Base-by-base conservation (phyloP, 2,113 vertebrate genomes). In the Carassius gibelio region DNA sequence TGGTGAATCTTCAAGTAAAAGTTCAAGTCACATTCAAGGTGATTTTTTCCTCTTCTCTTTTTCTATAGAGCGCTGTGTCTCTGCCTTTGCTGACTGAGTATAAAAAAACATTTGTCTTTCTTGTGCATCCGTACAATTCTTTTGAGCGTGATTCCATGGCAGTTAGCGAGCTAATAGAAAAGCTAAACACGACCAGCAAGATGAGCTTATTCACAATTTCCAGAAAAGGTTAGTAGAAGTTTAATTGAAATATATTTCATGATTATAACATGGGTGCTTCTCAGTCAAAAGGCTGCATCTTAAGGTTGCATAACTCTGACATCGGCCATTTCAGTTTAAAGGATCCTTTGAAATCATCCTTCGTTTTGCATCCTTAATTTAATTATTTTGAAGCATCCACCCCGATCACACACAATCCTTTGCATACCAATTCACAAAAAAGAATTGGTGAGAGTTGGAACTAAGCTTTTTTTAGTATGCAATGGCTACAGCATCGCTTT, bases 171-270 rank as follows among this genome's bases (percentile, higher is more conserved):
- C 76, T 90, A 0, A 62, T 81, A 50, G n/a, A 84, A 13, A 23
- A 85, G 57, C 68, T 90, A 76, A 79, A 87, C 19, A 26, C 72
- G 8, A 50, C 72, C 30, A 84, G 48, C 68, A 30, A 85, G 72
- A 57, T 23, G 86, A 42, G 23, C 38, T 66, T 85, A 59, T 55
- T 87, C 14, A 84, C 72, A 23, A 88, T 90, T 84, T 83, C 76
- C 13, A 62, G 85, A 71, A 76, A 77, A 85, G 89, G 89, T 90
- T 30, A 61, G 55, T 10, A 61, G 26, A 38, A 23, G 19, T 7
- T 74, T 52, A 14, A 45, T 26, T 52, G 5, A 75, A 26, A 23
- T 75, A 23, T 42, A 13, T 42, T 48, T 14, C 38, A 48, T 48
- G 21, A 48, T 74, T 48, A n/a, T 74, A 45, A 11, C 11, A 48